Conservation (phyloP, 2,888 invertebrate genomes). For the Cheilosia vulpina region DNA sequence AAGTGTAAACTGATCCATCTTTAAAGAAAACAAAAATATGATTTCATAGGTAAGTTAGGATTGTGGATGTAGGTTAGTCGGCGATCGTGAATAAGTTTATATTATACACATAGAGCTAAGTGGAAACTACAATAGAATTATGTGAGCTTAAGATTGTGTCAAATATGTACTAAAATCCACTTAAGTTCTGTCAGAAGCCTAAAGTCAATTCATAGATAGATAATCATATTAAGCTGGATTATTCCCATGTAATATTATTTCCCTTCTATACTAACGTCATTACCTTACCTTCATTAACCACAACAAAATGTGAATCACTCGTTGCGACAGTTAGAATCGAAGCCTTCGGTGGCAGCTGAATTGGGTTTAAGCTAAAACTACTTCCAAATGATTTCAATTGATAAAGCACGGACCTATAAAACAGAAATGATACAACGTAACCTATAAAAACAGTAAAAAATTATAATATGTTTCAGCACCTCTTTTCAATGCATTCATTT, state of each 20-base stretch:
- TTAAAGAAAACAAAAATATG: background rate
- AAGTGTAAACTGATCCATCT: constrained; percentile 87
- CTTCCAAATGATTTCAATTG: constrained; percentile 85
- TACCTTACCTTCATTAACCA: constrained; percentile 84
- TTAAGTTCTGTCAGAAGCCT: too few species aligned
- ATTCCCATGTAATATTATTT: background rate
- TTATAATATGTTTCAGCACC: constrained; percentile 74
- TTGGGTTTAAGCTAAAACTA: constrained; percentile 84
- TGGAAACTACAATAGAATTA: too few species aligned
- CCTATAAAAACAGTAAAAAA: too few species aligned
- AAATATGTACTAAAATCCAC: too few species aligned
- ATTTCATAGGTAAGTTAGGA: too few species aligned
- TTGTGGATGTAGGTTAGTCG: too few species aligned
- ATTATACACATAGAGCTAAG: too few species aligned
- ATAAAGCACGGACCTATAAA: constrained; percentile 85
- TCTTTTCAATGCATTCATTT: constrained; percentile 80
- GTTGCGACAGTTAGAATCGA: constrained; percentile 85
- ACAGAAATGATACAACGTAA: constrained; percentile 75
- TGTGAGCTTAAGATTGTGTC: too few species aligned
- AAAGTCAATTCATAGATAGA: too few species aligned
- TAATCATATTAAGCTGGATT: too few species aligned
- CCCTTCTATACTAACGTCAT: background rate
- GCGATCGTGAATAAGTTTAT: too few species aligned
- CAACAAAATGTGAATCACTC: constrained; percentile 86
- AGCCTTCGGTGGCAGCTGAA: constrained; percentile 85